Percentiles rank a stretch among this genome's conserved stretches.
These are phyloP conservation scores for Hydriomena furcata DNA, from an alignment of 2,888 invertebrate genomes.

Conservation along the genomic window DNA sequence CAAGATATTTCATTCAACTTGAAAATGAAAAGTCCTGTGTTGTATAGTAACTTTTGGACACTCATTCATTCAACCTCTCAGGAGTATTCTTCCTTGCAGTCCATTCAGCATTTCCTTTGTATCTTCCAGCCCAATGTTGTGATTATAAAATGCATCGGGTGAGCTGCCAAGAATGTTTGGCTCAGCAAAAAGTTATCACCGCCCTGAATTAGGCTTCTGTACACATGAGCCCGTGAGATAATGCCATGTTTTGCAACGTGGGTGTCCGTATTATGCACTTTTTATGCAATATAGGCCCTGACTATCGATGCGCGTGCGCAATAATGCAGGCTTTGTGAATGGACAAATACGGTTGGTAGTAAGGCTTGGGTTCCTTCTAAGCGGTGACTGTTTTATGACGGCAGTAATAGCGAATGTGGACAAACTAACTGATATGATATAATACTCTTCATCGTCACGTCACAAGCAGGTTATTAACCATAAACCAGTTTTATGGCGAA, in stretches of 20 bases:
- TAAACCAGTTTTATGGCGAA: too few species aligned
- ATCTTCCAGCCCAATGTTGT: slow-evolving; percentile 32
- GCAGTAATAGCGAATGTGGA: too few species aligned
- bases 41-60: too few species aligned
- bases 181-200: slow-evolving; percentile 63
- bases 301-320: slow-evolving; percentile 64
- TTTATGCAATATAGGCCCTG: slow-evolving; percentile 52
- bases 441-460: too few species aligned
- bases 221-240: slow-evolving; percentile 77
- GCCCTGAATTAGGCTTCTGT: slow-evolving; percentile 71
- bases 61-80: too few species aligned
- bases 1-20: too few species aligned
- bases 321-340: slow-evolving; percentile 68
- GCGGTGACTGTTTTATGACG: too few species aligned
- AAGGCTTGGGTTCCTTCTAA: too few species aligned
- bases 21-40: too few species aligned
- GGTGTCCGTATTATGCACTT: slow-evolving; percentile 77
- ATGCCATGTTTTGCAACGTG: slow-evolving; percentile 73
- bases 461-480: too few species aligned
- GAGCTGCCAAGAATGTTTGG: slow-evolving; percentile 61
- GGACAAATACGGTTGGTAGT: slow-evolving; percentile 54
- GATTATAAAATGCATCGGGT: slow-evolving; percentile 48
- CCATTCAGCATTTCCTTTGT: slow-evolving; percentile 15
- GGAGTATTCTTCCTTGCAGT: too few species aligned
- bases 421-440: too few species aligned